phyloP scores from a whole-genome alignment of 1,140 invertebrate genomes.

The Chlorops oryzae region DNA sequence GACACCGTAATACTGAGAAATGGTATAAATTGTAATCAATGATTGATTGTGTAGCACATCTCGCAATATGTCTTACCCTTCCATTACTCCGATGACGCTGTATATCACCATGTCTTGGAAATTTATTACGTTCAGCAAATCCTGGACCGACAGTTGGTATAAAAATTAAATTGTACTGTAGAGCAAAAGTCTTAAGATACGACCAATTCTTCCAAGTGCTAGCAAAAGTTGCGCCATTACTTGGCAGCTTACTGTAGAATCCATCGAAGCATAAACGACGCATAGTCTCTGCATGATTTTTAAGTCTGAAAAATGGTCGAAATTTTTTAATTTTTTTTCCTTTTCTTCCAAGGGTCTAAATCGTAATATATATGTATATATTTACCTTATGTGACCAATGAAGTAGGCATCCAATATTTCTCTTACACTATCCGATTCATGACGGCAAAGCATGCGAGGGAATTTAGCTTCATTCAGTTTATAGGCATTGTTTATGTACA shows the following conservation, averaged over 20 bases:
- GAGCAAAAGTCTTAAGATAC: conserved; percentile 53
- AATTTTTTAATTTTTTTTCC: background rate
- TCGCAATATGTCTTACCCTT: conserved; percentile 22
- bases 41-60: background rate
- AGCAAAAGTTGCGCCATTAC: conserved; percentile 56
- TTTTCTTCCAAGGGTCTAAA: background rate
- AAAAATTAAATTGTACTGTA: conserved; percentile 54
- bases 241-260: conserved; percentile 58
- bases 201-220: conserved; percentile 62
- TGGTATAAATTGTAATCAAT: background rate
- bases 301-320: conserved; percentile 26
- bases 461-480: conserved; percentile 51
- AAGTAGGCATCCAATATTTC: conserved; percentile 54
- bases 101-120: conserved; percentile 53
- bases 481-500: conserved; percentile 58
- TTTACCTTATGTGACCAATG: conserved; percentile 52
- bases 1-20: conserved; percentile 51
- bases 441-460: conserved; percentile 50
- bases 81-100: conserved; percentile 55
- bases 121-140: conserved; percentile 55
- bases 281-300: conserved; percentile 41
- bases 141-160: conserved; percentile 58
- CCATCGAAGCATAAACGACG: conserved; percentile 55
- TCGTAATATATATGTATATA: conserved; percentile 35
- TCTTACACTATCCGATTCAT: conserved; percentile 51